A percentile compares a stretch with the other conserved stretches of the same genome.
phyloP scores from a whole-genome alignment of 1,140 invertebrate species.

The Heterodera carotae region DNA sequence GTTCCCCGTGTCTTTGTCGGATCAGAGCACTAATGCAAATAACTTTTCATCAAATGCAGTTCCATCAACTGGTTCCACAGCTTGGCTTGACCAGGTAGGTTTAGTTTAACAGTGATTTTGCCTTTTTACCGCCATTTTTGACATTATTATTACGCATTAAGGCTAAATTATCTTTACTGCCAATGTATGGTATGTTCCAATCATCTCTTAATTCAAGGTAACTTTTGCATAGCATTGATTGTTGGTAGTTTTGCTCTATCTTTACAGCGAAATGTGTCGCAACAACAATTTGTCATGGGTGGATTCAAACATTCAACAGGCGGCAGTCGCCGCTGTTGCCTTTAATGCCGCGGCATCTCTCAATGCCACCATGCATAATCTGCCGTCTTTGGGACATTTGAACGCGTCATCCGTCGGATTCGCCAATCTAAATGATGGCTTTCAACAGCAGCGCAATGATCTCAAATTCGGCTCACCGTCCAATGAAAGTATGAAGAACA shows the following conservation, averaged over 20 bases:
- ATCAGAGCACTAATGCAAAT: neutral
- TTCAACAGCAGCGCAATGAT: neutral
- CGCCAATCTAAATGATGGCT: neutral
- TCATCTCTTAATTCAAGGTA: constrained; percentile 8
- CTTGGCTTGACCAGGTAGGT: constrained; percentile 33
- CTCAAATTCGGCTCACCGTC: neutral
- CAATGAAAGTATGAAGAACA: neutral
- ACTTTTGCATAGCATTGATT: too few species aligned
- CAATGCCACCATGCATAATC: neutral
- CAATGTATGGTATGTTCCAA: constrained; percentile 34
- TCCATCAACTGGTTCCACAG: neutral
- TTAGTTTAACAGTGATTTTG: neutral
- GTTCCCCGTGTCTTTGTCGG: neutral
- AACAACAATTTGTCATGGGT: constrained; percentile 2
- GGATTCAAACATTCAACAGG: constrained; percentile 11
- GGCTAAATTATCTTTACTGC: constrained; percentile 29
- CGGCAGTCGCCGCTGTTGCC: neutral
- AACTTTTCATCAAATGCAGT: neutral
- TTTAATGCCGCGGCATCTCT: neutral
- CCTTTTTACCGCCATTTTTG: too few species aligned
- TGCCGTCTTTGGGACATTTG: neutral
- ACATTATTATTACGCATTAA: neutral
- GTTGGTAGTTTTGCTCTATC: neutral
- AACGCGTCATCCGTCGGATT: neutral
- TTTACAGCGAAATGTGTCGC: constrained; percentile 2